These are phyloP conservation scores for Drosophila colorata DNA, from an alignment of 2,888 invertebrate genomes.

Conservation along the genomic window DNA sequence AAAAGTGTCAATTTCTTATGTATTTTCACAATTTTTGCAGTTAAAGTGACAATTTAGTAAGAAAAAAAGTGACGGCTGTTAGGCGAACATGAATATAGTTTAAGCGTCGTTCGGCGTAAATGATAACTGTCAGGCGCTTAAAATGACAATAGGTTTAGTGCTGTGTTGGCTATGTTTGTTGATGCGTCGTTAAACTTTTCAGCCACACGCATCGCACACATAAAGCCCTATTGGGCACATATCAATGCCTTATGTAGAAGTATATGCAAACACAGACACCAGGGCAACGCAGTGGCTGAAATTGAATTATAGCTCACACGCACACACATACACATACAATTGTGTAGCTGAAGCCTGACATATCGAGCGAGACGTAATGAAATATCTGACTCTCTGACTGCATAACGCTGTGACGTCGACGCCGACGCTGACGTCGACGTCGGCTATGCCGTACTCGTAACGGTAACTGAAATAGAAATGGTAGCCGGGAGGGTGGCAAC, in stretches of 20 bases:
- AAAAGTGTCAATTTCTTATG: neutral
- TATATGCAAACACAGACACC: constrained; percentile 37
- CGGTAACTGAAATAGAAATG: constrained; percentile 55
- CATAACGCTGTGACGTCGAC: constrained; percentile 60
- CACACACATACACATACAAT: constrained; percentile 25
- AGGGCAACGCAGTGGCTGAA: constrained; percentile 51
- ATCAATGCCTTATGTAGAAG: constrained; percentile 61
- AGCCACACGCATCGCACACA: constrained; percentile 63
- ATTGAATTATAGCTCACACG: constrained; percentile 71
- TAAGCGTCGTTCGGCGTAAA: constrained; percentile 47
- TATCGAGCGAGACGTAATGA: constrained; percentile 78
- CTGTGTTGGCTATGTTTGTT: constrained; percentile 68
- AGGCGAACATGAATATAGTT: constrained; percentile 21
- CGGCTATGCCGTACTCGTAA: constrained; percentile 43
- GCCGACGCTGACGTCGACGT: constrained; percentile 47
- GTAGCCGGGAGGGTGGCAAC: neutral
- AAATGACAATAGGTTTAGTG: constrained; percentile 68
- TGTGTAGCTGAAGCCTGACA: constrained; percentile 53
- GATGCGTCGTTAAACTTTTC: constrained; percentile 78
- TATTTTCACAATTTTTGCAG: constrained; percentile 2
- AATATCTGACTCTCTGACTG: constrained; percentile 75
- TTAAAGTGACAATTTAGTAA: constrained; percentile 3
- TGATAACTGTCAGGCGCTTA: constrained; percentile 55
- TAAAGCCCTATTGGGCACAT: constrained; percentile 62
- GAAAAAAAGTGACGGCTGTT: constrained; percentile 3